Base-by-base conservation (phyloP, 2,797 vertebrate species). In the Pseudochromis fuscus region DNA sequence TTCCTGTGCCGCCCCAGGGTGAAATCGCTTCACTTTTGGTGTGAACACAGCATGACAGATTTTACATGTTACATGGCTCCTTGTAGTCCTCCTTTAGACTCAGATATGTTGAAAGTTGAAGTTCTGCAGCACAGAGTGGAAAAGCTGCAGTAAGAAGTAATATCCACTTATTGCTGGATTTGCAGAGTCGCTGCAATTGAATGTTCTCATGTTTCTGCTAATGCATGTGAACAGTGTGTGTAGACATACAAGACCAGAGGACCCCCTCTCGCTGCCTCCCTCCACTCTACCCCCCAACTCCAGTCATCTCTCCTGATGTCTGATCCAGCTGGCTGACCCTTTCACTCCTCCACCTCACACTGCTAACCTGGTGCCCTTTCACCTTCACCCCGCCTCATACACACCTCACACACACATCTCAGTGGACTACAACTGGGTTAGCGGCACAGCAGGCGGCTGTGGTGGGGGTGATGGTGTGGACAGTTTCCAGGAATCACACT, bases 281-380 rank as follows among this genome's bases (percentile, higher is more conserved):
- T n/a, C n/a, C n/a, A n/a, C n/a, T n/a, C n/a, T n/a, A n/a, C n/a
- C n/a, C n/a, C n/a, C n/a, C n/a, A n/a, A n/a, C n/a, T n/a, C n/a
- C n/a, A n/a, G n/a, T n/a, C n/a, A n/a, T 19, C 62, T 51, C 61
- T 55, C 0, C 66, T 76, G 33, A 72, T 60, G 61, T 75, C 44
- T 68, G 30, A 18, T 25, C 76, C 82, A 86, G 81, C 84, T 84
- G 84, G 71, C 44, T 61, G 66, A 84, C 79, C 67, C 76, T 42
- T 57, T 61, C 63, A 59, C 66, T 55, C 42, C 49, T 44, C 37
- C 46, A 65, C 71, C 57, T 69, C 75, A 58, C 61, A 23, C 42
- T 11, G 6, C 67, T 52, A 49, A 76, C 63, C 77, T 49, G 57
- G 3, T 53, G 63, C 50, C 67, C 82, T 76, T 77, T 84, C 57